A percentile compares a stretch with the other conserved stretches of the same genome.
phyloP scores from a whole-genome alignment of 2,888 invertebrate genomes.

The Drosophila aldrichi region DNA sequence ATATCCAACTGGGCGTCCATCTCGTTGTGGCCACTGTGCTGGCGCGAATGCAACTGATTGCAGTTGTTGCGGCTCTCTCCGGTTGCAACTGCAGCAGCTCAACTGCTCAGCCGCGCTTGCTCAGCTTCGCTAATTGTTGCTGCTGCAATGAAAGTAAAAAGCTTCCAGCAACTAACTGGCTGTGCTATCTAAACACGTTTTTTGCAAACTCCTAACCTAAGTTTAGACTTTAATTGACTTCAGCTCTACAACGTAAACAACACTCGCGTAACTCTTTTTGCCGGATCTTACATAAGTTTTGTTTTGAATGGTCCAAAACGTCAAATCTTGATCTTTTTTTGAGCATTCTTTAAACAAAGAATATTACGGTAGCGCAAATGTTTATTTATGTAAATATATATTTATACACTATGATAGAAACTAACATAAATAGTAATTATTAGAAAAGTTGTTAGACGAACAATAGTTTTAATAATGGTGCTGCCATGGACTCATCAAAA shows the following conservation, averaged over 20 bases:
- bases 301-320: background rate
- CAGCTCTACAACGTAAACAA: slow-evolving; percentile 27
- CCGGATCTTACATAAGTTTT: slow-evolving; percentile 14
- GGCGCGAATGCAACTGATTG: slow-evolving; percentile 60
- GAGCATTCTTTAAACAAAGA: too few relatives aligned
- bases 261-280: slow-evolving; percentile 43
- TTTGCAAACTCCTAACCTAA: slow-evolving; percentile 31
- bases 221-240: slow-evolving; percentile 21
- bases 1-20: slow-evolving; percentile 55
- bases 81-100: slow-evolving; percentile 31
- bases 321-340: background rate
- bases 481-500: too few relatives aligned
- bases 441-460: too few relatives aligned
- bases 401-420: too few relatives aligned
- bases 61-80: slow-evolving; percentile 24
- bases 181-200: slow-evolving; percentile 73
- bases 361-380: too few relatives aligned
- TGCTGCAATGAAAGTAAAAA: slow-evolving; percentile 72
- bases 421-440: too few relatives aligned
- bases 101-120: background rate
- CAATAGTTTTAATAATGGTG: too few relatives aligned
- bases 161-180: slow-evolving; percentile 33
- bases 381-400: background rate
- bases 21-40: slow-evolving; percentile 55
- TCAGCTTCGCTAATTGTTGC: slow-evolving; percentile 21